phyloP scores from a whole-genome alignment of 2,113 vertebrate species.

The Machaerirhynchus nigripectus region DNA sequence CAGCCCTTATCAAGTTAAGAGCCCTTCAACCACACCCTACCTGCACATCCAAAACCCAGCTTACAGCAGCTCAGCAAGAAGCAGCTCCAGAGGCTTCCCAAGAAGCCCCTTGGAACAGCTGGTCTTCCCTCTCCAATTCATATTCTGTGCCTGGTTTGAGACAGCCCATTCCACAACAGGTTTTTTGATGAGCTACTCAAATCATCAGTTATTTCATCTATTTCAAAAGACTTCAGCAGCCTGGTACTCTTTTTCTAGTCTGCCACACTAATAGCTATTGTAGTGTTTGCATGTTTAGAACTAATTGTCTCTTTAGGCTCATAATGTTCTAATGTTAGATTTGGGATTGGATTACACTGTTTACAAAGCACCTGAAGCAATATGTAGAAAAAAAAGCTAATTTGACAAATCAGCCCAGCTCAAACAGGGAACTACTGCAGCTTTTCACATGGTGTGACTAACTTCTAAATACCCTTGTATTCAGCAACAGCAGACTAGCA shows the following conservation, averaged over 20 bases:
- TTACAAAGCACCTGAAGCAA: background rate
- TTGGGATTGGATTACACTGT: background rate
- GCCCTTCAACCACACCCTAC: background rate
- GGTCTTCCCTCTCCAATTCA: background rate
- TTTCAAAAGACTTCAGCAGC: background rate
- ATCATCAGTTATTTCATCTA: background rate
- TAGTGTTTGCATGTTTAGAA: background rate
- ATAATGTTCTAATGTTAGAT: background rate
- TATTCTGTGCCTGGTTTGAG: background rate
- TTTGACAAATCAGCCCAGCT: background rate
- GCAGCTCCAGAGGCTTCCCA: background rate
- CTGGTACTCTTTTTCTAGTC: background rate
- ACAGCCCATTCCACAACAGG: background rate
- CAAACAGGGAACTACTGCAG: background rate
- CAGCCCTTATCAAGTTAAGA: background rate
- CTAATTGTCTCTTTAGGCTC: background rate
- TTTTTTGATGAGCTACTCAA: background rate
- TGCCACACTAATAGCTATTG: background rate
- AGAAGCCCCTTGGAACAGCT: background rate
- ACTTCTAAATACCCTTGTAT: background rate
- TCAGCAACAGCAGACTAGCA: background rate
- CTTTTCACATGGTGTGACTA: background rate
- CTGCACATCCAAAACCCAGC: background rate
- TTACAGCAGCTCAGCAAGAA: background rate
- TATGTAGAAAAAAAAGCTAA: background rate